Base-by-base conservation (phyloP, 2,888 invertebrate genomes). In the Gnatocerus cornutus region DNA sequence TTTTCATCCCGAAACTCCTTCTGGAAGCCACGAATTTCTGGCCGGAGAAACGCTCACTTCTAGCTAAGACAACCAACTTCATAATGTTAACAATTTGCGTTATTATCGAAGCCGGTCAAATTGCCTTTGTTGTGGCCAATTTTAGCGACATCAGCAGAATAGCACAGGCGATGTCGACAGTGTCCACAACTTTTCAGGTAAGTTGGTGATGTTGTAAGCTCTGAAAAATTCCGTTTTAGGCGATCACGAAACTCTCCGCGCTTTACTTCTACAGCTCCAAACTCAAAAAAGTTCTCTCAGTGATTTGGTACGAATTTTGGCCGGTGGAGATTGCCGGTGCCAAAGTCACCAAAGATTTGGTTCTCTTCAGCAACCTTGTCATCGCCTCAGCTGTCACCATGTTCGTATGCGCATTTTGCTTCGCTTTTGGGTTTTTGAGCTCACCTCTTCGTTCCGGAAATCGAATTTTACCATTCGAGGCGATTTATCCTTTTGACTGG, bases 401-500 rank as follows among this genome's bases (percentile, higher is more conserved):
- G 43, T 58, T 58, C 12, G 29, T 33, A 21, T 56, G 46, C 8
- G 59, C 46, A 3, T 7, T 41, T 29, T 43, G 5, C 3, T 74
- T 71, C 46, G 52, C 68, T 12, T 30, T 69, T 10, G 69, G 63
- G 30, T 61, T 61, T 21, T 10, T 72, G 6, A 27, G 66, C 10
- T 14, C 53, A 8, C 70, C 74, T 1, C 13, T 71, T 0, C 14
- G 73, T 3, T 29, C 39, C 16, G 37, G 13, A 39, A 27, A 30
- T 5, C 58, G 68, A 29, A 62, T 67, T 58, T 27, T 71, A 1
- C 74, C 73, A 0, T 73, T 69, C 45, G 68, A 55, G 43, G 58
- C 68, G 3, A 29, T 69, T 10, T 74, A 73, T 41, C 66, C 68
- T 3, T 74, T 71, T 21, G 71, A 71, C 39, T 66, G 64, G 37